Percentiles rank a stretch among this genome's conserved stretches.
Conservation (phyloP, 2,113 vertebrate species). For the Otis tarda region DNA sequence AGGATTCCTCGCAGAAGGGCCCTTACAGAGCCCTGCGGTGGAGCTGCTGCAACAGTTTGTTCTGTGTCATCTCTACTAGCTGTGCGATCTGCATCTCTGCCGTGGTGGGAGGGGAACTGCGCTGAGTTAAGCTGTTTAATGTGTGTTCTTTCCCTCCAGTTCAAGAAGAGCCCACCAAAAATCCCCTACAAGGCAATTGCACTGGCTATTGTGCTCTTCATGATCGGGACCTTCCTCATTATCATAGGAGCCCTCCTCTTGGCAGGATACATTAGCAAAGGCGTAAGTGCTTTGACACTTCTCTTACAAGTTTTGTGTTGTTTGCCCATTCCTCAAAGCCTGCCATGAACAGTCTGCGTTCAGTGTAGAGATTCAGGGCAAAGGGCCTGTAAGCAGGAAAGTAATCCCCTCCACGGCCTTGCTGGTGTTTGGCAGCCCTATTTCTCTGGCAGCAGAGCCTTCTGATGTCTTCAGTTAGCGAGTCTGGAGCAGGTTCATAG, state of each 20-base stretch:
- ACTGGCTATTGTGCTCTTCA: constrained; percentile 87
- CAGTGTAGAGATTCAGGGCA: not conserved
- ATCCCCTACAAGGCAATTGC: constrained; percentile 97
- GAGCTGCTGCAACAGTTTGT: not conserved
- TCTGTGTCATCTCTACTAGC: not conserved
- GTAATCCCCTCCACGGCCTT: fast-evolving
- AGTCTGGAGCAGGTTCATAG: not conserved
- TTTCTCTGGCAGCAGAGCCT: not conserved
- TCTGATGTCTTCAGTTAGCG: not conserved
- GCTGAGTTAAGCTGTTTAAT: not conserved
- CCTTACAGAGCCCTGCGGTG: not conserved
- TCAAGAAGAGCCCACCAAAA: constrained; percentile 96
- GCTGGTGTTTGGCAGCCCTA: not conserved
- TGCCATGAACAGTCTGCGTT: fast-evolving
- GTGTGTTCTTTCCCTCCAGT: constrained; percentile 70
- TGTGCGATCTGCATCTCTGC: not conserved
- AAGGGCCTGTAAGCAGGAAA: not conserved
- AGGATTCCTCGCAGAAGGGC: not conserved
- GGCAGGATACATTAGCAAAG: constrained; percentile 90
- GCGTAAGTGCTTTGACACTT: constrained; percentile 75
- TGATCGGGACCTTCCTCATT: constrained; percentile 92
- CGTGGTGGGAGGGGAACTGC: fast-evolving
- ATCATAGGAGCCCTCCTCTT: constrained; percentile 90
- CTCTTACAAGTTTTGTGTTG: fast-evolving
- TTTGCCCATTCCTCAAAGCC: not conserved